phyloP scores from a whole-genome alignment of 1,140 invertebrate genomes.

The Eurosta solidaginis region DNA sequence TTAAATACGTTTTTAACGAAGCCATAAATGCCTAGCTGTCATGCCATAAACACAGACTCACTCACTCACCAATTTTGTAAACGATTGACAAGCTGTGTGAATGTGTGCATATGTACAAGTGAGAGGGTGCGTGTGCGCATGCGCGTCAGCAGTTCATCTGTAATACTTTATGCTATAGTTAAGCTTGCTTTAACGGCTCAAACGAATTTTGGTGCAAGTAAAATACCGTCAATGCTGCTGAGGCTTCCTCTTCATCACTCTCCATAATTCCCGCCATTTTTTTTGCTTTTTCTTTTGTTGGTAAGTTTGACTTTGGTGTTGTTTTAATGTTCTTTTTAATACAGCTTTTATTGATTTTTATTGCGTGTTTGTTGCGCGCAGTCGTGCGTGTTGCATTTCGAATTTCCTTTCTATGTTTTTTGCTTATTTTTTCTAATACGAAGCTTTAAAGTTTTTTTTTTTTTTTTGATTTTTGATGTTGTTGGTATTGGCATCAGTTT shows the following conservation, averaged over 20 bases:
- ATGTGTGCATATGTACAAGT: neutral
- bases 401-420: neutral
- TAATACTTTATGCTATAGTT: too few relatives aligned
- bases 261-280: neutral
- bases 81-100: neutral
- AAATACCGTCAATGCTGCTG: neutral
- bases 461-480: neutral
- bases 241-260: neutral
- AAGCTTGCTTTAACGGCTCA: neutral
- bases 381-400: constrained; percentile 17
- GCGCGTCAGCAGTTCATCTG: too few relatives aligned
- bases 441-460: too few relatives aligned
- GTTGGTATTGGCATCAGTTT: constrained; percentile 3
- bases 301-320: neutral
- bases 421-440: too few relatives aligned
- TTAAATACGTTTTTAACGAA: neutral
- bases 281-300: neutral
- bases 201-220: neutral
- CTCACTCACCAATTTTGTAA: neutral
- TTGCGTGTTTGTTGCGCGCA: neutral
- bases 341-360: constrained; percentile 5
- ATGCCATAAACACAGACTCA: neutral
- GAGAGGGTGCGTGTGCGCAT: too few relatives aligned
- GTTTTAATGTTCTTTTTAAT: constrained; percentile 1
- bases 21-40: neutral